Evolutionary conservation across 2,888 invertebrate species (phyloP).

Genomic region (Thereva nobilitata): DNA sequence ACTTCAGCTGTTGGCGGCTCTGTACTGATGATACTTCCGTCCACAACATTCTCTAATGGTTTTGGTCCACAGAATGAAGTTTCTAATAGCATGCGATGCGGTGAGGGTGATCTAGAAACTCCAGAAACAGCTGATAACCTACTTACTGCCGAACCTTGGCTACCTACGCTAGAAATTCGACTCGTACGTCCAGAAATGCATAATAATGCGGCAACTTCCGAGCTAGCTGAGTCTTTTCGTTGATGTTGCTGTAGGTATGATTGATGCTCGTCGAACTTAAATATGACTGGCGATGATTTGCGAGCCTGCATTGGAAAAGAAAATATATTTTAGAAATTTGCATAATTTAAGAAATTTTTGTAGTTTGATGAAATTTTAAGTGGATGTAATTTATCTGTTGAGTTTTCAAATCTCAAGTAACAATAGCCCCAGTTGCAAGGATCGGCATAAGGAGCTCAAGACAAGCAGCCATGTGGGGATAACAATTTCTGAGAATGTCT

Average conservation of each 20-base stretch:
- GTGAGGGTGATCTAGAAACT: slow-evolving; percentile 76
- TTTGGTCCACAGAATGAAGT: slow-evolving; percentile 90
- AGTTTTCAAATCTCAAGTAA: too few species aligned
- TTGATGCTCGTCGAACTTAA: slow-evolving; percentile 59
- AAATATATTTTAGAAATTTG: slow-evolving; percentile 15
- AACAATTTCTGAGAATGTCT: too few species aligned
- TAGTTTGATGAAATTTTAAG: too few species aligned
- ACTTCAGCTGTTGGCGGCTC: slow-evolving; percentile 62
- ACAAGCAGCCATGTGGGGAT: too few species aligned
- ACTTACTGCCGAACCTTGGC: slow-evolving; percentile 71
- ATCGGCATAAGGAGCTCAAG: too few species aligned
- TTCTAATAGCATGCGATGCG: slow-evolving; percentile 88
- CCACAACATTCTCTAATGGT: slow-evolving; percentile 64
- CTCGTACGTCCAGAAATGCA: slow-evolving; percentile 80
- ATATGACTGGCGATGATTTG: slow-evolving; percentile 56
- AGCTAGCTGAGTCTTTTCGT: slow-evolving; percentile 74
- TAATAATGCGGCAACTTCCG: slow-evolving; percentile 75
- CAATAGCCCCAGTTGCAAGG: too few species aligned
- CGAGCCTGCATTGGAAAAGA: slow-evolving; percentile 47
- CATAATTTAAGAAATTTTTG: too few species aligned
- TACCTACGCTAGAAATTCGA: slow-evolving; percentile 79
- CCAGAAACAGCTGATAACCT: slow-evolving; percentile 63
- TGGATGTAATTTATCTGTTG: too few species aligned
- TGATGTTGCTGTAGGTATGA: slow-evolving; percentile 64
- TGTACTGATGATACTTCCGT: slow-evolving; percentile 59